Evolutionary conservation across 2,113 vertebrate species (phyloP).

Genomic region (Catharus bicknelli): DNA sequence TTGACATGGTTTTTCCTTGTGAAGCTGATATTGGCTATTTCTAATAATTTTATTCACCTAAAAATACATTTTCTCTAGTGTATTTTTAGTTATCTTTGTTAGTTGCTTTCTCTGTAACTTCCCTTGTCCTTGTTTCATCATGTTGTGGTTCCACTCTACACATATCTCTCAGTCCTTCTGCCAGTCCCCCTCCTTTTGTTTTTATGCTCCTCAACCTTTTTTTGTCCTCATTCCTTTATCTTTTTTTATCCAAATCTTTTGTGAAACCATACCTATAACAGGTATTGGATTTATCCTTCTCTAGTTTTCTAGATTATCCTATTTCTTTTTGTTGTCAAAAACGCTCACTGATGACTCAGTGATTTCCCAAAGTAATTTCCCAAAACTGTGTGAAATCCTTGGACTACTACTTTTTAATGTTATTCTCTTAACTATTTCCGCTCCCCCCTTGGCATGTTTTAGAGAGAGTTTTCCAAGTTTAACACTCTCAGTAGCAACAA

Average conservation of each 20-base stretch:
- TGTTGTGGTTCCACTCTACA: neutral
- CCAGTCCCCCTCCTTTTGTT: neutral
- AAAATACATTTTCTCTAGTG: neutral
- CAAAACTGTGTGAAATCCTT: neutral
- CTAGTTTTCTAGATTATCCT: neutral
- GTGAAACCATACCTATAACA: neutral
- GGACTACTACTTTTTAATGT: neutral
- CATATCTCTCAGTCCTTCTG: neutral
- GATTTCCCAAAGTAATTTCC: neutral
- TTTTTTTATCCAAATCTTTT: neutral
- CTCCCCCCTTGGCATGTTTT: neutral
- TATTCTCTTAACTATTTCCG: neutral
- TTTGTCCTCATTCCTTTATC: neutral
- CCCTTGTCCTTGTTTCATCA: neutral
- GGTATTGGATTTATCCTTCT: neutral
- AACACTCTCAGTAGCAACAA: constrained; percentile 21
- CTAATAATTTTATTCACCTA: neutral
- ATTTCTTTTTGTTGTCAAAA: neutral
- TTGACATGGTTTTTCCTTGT: neutral
- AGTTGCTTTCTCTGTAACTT: neutral
- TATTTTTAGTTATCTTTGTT: neutral
- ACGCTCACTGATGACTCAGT: neutral
- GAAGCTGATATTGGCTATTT: neutral
- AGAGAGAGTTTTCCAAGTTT: constrained; percentile 10
- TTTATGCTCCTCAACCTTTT: neutral